A percentile compares a stretch with the other conserved stretches of the same genome.
Conservation (phyloP, 2,113 vertebrate genomes). For the Rhinopithecus roxellana region DNA sequence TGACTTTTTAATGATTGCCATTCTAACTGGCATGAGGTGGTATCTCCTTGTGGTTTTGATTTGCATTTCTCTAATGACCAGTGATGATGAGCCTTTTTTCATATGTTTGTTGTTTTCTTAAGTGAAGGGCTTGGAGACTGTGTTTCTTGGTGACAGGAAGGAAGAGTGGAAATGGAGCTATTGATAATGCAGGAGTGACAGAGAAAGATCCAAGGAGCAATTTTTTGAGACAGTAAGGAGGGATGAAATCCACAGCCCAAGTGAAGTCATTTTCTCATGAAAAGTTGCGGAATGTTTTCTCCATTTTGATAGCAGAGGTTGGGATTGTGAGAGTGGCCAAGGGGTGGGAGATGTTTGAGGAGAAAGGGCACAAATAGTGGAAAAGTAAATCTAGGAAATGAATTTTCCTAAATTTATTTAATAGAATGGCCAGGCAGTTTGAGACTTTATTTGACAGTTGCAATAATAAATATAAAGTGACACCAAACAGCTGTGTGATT, state of each 20-base stretch:
- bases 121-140: not conserved
- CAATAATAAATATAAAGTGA: slow-evolving; percentile 16
- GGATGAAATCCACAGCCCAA: too few relatives aligned
- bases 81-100: too few relatives aligned
- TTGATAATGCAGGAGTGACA: not conserved
- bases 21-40: too few relatives aligned
- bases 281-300: not conserved
- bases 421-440: not conserved
- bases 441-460: not conserved
- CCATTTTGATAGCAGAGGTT: not conserved
- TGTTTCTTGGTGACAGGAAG: not conserved
- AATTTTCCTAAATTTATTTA: not conserved
- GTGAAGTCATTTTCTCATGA: not conserved
- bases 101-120: not conserved
- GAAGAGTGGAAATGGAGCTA: not conserved
- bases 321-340: not conserved
- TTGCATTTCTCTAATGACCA: too few relatives aligned
- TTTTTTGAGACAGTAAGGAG: not conserved
- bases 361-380: not conserved
- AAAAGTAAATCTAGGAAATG: not conserved
- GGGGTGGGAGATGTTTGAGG: not conserved
- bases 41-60: too few relatives aligned
- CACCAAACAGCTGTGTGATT: not conserved
- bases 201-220: not conserved
- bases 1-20: too few relatives aligned